Conservation (phyloP, 2,797 vertebrate species). For the Fistularia commersonii region DNA sequence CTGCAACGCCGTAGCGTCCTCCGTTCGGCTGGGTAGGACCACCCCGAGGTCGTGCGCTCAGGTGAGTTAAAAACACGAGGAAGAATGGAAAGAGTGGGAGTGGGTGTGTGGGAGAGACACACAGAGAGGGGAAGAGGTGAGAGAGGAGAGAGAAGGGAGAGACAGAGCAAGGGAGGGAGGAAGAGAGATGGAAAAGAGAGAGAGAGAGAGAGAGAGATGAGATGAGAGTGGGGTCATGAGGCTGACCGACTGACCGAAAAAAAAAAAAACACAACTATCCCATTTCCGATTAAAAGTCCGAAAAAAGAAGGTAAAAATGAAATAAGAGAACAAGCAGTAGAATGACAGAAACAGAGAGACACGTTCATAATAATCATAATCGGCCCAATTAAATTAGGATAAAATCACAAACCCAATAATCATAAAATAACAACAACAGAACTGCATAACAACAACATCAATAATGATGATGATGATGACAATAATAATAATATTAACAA, state of each 20-base stretch:
- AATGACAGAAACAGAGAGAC: slow-evolving; percentile 56
- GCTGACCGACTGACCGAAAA: no score
- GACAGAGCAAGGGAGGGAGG: neutral
- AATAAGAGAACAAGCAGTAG: neutral
- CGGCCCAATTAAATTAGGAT: no score
- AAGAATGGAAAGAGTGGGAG: slow-evolving; percentile 13
- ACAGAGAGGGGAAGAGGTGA: neutral
- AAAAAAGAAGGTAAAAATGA: slow-evolving; percentile 11
- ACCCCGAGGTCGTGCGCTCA: slow-evolving; percentile 58
- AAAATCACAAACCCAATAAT: no score
- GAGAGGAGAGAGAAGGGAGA: neutral
- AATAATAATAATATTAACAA: no score
- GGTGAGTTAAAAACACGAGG: slow-evolving; percentile 57
- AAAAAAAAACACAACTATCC: no score
- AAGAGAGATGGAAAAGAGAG: slow-evolving; percentile 1
- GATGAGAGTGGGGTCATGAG: slow-evolving; percentile 22
- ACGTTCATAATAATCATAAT: no score
- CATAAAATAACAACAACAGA: no score
- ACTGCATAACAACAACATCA: no score
- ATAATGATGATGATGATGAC: no score
- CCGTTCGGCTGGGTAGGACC: slow-evolving; percentile 51
- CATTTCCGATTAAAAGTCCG: slow-evolving; percentile 15
- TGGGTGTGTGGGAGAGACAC: neutral
- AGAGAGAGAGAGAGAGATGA: neutral
- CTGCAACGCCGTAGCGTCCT: slow-evolving; percentile 26